A percentile compares a stretch with the other conserved stretches of the same genome.
These are phyloP conservation scores for Hiodon tergisus DNA, from an alignment of 2,113 vertebrate species.

Conservation along the genomic window DNA sequence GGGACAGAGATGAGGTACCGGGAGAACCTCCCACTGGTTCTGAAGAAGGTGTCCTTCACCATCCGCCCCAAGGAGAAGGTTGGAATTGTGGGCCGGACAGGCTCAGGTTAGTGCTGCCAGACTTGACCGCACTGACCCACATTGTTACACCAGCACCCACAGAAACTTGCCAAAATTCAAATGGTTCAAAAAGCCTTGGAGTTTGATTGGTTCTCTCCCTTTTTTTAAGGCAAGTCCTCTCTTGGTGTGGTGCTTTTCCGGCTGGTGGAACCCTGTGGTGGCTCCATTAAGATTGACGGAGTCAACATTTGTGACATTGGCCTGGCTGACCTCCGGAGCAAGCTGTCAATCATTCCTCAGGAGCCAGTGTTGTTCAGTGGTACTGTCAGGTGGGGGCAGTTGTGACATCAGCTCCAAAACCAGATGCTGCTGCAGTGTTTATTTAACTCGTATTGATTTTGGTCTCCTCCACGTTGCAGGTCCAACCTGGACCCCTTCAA, in stretches of 20 bases:
- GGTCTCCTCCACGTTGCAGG: conserved; percentile 45
- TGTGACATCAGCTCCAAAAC: neutral
- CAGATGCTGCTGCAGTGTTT: neutral
- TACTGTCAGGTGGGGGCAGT: conserved; percentile 73
- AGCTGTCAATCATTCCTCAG: conserved; percentile 89
- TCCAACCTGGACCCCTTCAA: conserved; percentile 85
- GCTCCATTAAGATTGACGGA: conserved; percentile 84
- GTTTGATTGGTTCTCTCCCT: too few species aligned
- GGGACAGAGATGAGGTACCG: conserved; percentile 83
- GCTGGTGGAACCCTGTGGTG: conserved; percentile 79
- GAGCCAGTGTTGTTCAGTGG: conserved; percentile 88
- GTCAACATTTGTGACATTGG: conserved; percentile 84
- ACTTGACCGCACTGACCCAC: neutral
- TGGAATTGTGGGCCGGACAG: conserved; percentile 85
- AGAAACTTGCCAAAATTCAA: too few species aligned
- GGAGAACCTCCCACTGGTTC: conserved; percentile 82
- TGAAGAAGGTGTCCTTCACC: conserved; percentile 85
- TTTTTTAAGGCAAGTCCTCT: conserved; percentile 79
- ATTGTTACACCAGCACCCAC: neutral
- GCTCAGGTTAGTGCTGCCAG: conserved; percentile 66
- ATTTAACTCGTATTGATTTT: neutral
- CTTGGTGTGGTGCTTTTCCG: conserved; percentile 83
- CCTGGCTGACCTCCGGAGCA: conserved; percentile 86
- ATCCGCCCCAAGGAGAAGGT: conserved; percentile 87
- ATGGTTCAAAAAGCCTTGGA: too few species aligned